Evolutionary conservation across 2,113 vertebrate genomes (phyloP), one percentile per base, ranked within the genome.

Genomic region (Pomatorhinus ruficollis): DNA sequence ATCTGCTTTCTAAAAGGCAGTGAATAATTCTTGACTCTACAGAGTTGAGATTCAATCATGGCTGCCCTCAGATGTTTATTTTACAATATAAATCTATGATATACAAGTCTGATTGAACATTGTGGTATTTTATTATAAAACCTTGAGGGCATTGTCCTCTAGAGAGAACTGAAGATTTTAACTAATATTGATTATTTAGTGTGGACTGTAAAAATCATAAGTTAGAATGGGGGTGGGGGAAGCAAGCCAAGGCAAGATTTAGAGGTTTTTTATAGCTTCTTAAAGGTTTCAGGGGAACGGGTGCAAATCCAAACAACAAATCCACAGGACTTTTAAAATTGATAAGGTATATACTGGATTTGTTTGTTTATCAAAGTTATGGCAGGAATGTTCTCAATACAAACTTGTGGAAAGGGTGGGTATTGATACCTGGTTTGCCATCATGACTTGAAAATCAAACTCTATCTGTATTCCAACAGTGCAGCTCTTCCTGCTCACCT

Each of bases 131-230:
- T 97, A 97, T 97, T 97, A 90, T 89, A 95, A 92, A 95, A 79
- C 94, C 97, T 96, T 95, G 96, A 98, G 95, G 96, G 93, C 93
- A 68, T 80, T 93, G 91, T 97, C 91, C 96, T 97, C 97, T 97
- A 91, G 97, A 97, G 86, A 97, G 82, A 97, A 91, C 63, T 89
- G 93, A 97, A 96, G 40, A 92, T 97, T 97, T 95, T 97, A 97
- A 97, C 97, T 97, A 97, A 97, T 97, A 98, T 97, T 97, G 98
- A 98, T 98, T 97, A 97, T 97, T 98, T 98, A 97, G 96, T 87
- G 89, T 57, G 86, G 96, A 76, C 84, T 96, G 85, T 65, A 96
- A 97, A 96, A 93, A 89, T 64, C 24, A 3, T 95, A 91, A 92
- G 91, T 94, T 95, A 64, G 86, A 95, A 83, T 64, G 28, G 22